Conservation (phyloP, 2,888 invertebrate genomes). For the Lasius platythorax region DNA sequence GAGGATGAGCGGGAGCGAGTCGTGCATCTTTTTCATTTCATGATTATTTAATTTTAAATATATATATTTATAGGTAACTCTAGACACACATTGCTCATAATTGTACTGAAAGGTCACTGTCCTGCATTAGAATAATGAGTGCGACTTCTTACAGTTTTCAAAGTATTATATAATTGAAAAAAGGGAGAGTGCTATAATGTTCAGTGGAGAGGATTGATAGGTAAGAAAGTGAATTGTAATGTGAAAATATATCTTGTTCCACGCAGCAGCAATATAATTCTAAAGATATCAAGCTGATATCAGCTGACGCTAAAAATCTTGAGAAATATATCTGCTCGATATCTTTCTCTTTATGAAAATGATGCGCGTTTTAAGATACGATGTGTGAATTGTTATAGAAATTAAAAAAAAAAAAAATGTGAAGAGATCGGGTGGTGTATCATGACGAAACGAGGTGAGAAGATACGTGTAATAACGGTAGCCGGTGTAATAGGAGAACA, state of each 20-base stretch:
- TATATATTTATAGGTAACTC: neutral
- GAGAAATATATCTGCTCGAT: too few relatives aligned
- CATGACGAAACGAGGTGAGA: slow-evolving; percentile 43
- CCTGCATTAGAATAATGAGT: neutral
- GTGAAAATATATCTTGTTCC: neutral
- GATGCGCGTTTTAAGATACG: neutral
- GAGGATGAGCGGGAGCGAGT: slow-evolving; percentile 24
- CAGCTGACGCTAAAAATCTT: too few relatives aligned
- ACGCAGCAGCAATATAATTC: neutral
- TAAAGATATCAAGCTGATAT: neutral
- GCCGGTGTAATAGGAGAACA: slow-evolving; percentile 66
- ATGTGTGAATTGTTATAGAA: neutral
- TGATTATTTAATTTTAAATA: neutral
- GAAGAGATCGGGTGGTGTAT: slow-evolving; percentile 4
- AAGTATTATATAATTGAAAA: neutral
- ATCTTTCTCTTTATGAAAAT: neutral
- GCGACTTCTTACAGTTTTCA: neutral
- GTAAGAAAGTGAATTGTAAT: neutral
- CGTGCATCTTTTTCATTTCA: neutral
- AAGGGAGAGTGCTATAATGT: neutral
- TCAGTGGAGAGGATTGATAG: neutral
- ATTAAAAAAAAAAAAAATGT: neutral
- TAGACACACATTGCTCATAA: neutral
- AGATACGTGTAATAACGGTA: slow-evolving; percentile 64
- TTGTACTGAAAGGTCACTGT: neutral